These are phyloP conservation scores for Euborellia annulipes DNA, from an alignment of 1,140 invertebrate species.

Conservation along the genomic window DNA sequence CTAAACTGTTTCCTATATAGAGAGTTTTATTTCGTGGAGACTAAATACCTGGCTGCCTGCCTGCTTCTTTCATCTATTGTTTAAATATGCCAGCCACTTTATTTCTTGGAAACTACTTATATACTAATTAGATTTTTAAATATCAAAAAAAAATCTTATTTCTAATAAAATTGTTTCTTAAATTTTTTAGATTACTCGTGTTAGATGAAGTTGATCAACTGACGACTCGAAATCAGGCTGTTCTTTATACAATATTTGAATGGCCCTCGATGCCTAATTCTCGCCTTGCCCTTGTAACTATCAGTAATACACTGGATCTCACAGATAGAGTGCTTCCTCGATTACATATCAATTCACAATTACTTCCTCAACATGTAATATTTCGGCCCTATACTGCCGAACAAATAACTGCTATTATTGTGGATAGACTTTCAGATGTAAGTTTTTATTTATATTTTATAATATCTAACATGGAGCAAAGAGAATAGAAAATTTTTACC, in stretches of 20 bases:
- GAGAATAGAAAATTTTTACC: too few species aligned
- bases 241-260: conserved; percentile 86
- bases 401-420: conserved; percentile 78
- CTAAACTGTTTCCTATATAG: too few species aligned
- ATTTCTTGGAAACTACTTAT: too few species aligned
- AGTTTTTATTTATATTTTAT: conserved; percentile 4
- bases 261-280: conserved; percentile 62
- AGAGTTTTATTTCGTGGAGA: too few species aligned
- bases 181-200: conserved; percentile 60
- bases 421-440: conserved; percentile 51
- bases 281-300: conserved; percentile 71
- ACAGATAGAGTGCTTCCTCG: conserved; percentile 81
- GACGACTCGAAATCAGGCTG: conserved; percentile 62
- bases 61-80: too few species aligned
- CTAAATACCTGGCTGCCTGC: too few species aligned
- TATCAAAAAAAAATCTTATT: too few species aligned
- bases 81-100: too few species aligned
- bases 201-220: conserved; percentile 95
- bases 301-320: conserved; percentile 92
- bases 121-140: too few species aligned
- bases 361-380: conserved; percentile 61
- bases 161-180: conserved; percentile 32
- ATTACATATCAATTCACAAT: conserved; percentile 53
- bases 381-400: conserved; percentile 85
- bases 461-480: too few species aligned